A percentile compares a stretch with the other conserved stretches of the same genome.
phyloP scores from a whole-genome alignment of 2,113 vertebrate genomes.

The Xenopus tropicalis region DNA sequence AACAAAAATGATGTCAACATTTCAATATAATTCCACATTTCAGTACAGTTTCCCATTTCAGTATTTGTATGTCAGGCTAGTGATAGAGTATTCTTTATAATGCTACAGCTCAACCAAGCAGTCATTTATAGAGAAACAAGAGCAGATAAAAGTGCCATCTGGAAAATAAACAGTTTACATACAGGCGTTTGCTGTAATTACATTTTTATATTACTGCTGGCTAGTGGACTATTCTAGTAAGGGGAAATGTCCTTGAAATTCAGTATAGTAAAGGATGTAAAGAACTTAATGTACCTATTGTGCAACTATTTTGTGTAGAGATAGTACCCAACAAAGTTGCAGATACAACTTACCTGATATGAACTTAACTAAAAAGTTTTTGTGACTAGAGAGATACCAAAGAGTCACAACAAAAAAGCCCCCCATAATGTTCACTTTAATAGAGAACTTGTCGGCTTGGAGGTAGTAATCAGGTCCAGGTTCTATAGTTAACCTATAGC shows the following conservation, averaged over 20 bases:
- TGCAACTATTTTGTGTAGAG: too few relatives aligned
- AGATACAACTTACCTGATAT: too few relatives aligned
- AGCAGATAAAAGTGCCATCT: conserved; percentile 1
- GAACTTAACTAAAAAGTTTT: too few relatives aligned
- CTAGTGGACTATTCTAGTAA: neutral
- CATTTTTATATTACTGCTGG: conserved; percentile 7
- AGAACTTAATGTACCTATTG: too few relatives aligned
- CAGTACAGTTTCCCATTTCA: neutral
- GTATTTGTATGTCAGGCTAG: neutral
- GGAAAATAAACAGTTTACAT: conserved; percentile 23
- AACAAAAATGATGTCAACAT: neutral
- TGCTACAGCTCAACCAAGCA: neutral
- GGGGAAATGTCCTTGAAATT: neutral
- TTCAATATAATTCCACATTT: too few relatives aligned
- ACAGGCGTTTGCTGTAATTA: conserved; percentile 8
- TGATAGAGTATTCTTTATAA: neutral
- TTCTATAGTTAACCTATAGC: too few relatives aligned
- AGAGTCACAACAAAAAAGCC: too few relatives aligned
- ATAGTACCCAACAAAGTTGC: too few relatives aligned
- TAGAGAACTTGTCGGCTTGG: too few relatives aligned
- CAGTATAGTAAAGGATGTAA: neutral
- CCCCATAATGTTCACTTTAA: too few relatives aligned
- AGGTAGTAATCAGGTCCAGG: too few relatives aligned
- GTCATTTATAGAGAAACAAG: conserved; percentile 3
- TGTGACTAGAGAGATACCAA: too few relatives aligned